Evolutionary conservation across 2,797 vertebrate genomes (phyloP).

Genomic region (Tenualosa thibaudeaui): DNA sequence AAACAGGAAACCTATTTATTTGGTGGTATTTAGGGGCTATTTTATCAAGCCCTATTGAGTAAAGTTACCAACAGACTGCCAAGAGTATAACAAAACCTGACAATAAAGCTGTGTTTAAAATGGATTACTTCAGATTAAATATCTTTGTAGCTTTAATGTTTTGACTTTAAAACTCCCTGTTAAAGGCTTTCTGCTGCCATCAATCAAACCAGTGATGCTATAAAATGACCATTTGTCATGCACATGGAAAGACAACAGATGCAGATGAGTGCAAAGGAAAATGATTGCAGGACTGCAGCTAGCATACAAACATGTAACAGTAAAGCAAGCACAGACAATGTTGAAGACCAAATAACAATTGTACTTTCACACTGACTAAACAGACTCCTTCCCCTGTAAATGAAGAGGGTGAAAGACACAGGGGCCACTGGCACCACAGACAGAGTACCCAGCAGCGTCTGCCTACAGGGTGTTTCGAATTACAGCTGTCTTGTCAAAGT

Average conservation of each 20-base stretch:
- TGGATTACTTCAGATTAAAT: neutral
- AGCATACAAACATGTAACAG: neutral
- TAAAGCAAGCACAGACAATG: slow-evolving; percentile 54
- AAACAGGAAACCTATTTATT: neutral
- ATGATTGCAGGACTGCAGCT: neutral
- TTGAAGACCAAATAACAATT: slow-evolving; percentile 8
- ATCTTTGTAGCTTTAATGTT: neutral
- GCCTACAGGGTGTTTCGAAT: slow-evolving; percentile 28
- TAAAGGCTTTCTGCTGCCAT: neutral
- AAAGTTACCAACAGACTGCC: neutral
- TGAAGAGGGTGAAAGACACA: neutral
- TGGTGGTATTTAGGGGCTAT: neutral
- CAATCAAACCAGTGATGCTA: neutral
- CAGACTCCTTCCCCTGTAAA: neutral
- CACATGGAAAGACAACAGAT: neutral
- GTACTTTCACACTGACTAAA: neutral
- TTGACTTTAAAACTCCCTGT: neutral
- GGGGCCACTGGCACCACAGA: neutral
- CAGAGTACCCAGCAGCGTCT: neutral
- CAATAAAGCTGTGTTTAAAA: neutral
- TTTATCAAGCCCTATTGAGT: neutral
- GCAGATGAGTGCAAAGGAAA: neutral
- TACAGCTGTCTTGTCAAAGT: slow-evolving; percentile 58
- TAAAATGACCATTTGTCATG: neutral
- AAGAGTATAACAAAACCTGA: neutral